Evolutionary conservation across 2,888 invertebrate species (phyloP), one percentile per base, ranked within the genome.

Genomic region (Aromia moschata): DNA sequence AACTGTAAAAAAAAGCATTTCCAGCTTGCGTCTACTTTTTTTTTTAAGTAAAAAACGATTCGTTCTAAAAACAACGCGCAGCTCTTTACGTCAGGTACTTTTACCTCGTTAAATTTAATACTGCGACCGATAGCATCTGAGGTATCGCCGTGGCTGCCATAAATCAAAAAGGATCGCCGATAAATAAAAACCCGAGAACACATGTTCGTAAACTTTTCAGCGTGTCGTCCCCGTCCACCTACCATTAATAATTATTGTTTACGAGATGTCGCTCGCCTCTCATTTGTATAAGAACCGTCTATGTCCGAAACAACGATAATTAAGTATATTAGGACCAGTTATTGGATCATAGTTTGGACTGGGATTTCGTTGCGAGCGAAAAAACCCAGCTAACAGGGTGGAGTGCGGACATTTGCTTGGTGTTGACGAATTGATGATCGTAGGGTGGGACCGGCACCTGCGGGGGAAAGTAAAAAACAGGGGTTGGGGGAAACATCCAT

Each of bases 151-250:
- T 10, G n/a, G 11, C 5, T 2, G n/a, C n/a, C 38, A 15, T 59
- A 55, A 59, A 59, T 59, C 54, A 59, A 47, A 58, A 38, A 30
- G 43, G 20, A 47, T 47, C 58, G 17, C 43, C 53, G 49, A 59
- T 59, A 55, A 59, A 54, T 59, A 59, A 59, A 47, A 59, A 47
- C 18, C 18, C 2, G 37, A 38, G 45, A 45, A 46, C 53, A 46
- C 40, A 41, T 54, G 49, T 59, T 43, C 43, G 54, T 62, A 65
- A 62, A 63, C 60, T 62, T 60, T 65, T 64, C 65, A 65, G 55
- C 60, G 41, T 60, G 59, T 63, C 58, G 43, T 45, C 52, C 62
- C 62, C 57, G 59, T 60, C 41, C 37, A 33, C 18, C 25, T 33
- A 11, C 47, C 53, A 58, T 52, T 58, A 47, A 58, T 58, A 58